Evolutionary conservation across 2,113 vertebrate genomes (phyloP).

Genomic region (Mesitornis unicolor): DNA sequence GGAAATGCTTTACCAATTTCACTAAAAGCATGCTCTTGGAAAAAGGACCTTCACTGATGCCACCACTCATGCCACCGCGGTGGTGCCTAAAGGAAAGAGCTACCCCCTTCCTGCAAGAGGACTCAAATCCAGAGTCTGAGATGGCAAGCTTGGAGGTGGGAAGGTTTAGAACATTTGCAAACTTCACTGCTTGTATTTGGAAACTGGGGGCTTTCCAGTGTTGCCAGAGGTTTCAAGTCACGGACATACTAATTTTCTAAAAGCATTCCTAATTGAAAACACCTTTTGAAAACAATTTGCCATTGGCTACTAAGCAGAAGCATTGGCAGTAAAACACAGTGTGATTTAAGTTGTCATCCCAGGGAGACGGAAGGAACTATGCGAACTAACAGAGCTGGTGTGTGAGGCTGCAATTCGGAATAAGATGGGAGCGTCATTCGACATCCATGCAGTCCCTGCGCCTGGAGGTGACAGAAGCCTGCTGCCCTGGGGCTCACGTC

Average conservation of each 20-base stretch:
- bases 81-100: not conserved
- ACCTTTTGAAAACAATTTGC: not conserved
- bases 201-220: not conserved
- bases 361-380: not conserved
- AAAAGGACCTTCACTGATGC: not conserved
- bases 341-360: not conserved
- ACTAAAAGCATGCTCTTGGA: not conserved
- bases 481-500: not conserved
- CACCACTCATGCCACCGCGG: not conserved
- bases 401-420: not conserved
- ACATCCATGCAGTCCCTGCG: not conserved
- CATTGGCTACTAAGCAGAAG: not conserved
- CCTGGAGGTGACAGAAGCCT: not conserved
- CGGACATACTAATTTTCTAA: not conserved
- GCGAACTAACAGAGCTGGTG: not conserved
- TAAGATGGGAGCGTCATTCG: accelerated
- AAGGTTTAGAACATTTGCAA: not conserved
- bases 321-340: not conserved
- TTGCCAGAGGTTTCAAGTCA: not conserved
- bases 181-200: not conserved
- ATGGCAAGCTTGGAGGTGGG: not conserved
- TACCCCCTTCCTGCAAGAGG: not conserved
- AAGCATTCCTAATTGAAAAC: not conserved
- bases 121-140: not conserved
- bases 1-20: not conserved